Evolutionary conservation across 2,888 invertebrate species (phyloP), one percentile per base, ranked within the genome.

Genomic region (Hemicrepidius hirtus): DNA sequence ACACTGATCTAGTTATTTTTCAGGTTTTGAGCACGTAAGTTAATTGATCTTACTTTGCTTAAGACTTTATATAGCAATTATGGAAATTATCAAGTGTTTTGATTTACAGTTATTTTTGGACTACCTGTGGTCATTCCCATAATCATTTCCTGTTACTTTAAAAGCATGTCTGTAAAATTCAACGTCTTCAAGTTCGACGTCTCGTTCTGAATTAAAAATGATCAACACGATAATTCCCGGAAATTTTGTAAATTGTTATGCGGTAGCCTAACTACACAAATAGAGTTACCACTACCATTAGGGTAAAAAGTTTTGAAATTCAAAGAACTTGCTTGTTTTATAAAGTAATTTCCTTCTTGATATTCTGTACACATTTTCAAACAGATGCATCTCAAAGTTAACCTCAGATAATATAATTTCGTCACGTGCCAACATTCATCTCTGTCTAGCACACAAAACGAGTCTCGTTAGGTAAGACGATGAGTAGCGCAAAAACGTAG

Each of bases 361-460:
- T 75, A 75, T 75, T 75, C 75, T 32, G 62, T 35, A 57, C 75
- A 69, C 75, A 75, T 66, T 72, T 72, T 64, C 69, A 68, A 60
- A 69, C 72, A 75, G 75, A 75, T 75, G 75, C 72, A 75, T 75
- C 75, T 72, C 69, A 72, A 75, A 75, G 68, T 75, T 69, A 72
- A 71, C 74, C 63, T 68, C 66, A 44, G 67, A 66, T 71, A 71
- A 71, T 72, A 59, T 67, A 72, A 72, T 68, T 72, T 72, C 53
- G 72, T 72, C 72, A 72, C 72, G 72, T 64, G 64, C 72, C 46
- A 40, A 41, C 46, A 68, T 68, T 68, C 68, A 50, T 72, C 72
- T 72, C 62, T 46, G 64, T 68, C 72, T 72, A 44, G 57, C 63
- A 44, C 70, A 59, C 57, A 59, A 70, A 70, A 65, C 69, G 69